A percentile compares a stretch with the other conserved stretches of the same genome.
Conservation (phyloP, 2,888 invertebrate species). For the Melanostoma scalare region DNA sequence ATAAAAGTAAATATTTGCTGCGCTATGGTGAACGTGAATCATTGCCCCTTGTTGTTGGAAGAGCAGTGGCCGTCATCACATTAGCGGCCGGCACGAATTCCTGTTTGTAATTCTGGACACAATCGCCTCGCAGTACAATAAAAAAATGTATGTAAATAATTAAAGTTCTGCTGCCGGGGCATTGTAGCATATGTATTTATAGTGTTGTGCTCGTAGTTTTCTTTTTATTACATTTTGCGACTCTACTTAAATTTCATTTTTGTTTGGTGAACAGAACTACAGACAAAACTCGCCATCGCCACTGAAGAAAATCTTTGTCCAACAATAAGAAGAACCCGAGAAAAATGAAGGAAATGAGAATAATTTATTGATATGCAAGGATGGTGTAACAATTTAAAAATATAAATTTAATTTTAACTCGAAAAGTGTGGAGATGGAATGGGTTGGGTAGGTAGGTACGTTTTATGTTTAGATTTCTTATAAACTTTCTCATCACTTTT, state of each 20-base stretch:
- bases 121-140: background rate
- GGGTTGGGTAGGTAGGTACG: constrained; percentile 5
- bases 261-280: constrained; percentile 6
- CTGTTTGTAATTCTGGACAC: constrained; percentile 68
- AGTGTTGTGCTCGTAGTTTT: constrained; percentile 34
- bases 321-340: constrained; percentile 13
- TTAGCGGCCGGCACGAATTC: constrained; percentile 43
- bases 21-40: constrained; percentile 49
- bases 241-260: constrained; percentile 53
- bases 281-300: background rate
- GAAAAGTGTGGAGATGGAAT: constrained; percentile 13
- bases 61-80: constrained; percentile 34
- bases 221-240: constrained; percentile 33
- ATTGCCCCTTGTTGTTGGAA: constrained; percentile 51
- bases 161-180: constrained; percentile 24
- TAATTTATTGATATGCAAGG: constrained; percentile 40
- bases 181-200: constrained; percentile 40
- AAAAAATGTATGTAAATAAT: constrained; percentile 60
- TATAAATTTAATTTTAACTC: constrained; percentile 48
- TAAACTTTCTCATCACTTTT: too few relatives aligned
- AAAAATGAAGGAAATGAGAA: background rate
- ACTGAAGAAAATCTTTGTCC: constrained; percentile 9
- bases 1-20: constrained; percentile 64
- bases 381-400: constrained; percentile 61
- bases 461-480: background rate